These are phyloP conservation scores for Caenorhabditis sp. DNA, from an alignment of 2,888 invertebrate genomes.

Conservation along the genomic window DNA sequence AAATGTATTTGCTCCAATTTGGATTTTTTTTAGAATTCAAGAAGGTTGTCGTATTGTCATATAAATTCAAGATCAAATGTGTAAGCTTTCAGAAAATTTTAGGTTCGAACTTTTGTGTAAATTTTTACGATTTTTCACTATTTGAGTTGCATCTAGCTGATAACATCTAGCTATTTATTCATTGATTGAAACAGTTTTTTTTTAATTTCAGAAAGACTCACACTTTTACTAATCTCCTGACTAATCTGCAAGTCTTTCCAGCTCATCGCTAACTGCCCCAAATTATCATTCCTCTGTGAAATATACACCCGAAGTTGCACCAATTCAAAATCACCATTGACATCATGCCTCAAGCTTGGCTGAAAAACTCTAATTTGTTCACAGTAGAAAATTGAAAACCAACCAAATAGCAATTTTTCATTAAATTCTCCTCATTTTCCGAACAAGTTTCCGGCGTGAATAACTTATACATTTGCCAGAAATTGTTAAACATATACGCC, in stretches of 20 bases:
- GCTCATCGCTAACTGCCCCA: constrained; percentile 36
- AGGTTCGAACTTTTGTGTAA: no score
- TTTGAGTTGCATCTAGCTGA: no score
- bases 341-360: constrained; percentile 42
- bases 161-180: no score
- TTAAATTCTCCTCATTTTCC: constrained; percentile 14
- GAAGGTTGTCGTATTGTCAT: no score
- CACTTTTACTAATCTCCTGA: constrained; percentile 1
- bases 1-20: no score
- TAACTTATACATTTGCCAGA: constrained; percentile 73
- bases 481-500: constrained; percentile 73
- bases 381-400: no score
- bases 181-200: constrained; percentile 8
- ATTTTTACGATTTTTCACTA: no score
- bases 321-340: constrained; percentile 48
- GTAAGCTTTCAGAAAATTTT: background rate
- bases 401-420: constrained; percentile 6
- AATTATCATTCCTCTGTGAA: constrained; percentile 27
- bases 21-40: no score
- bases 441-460: constrained; percentile 70
- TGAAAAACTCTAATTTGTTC: constrained; percentile 24
- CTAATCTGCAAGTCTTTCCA: constrained; percentile 41
- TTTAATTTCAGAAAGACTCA: constrained; percentile 7
- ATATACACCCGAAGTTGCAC: constrained; percentile 58
- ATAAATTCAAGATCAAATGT: no score